These are phyloP conservation scores for Vespertilio murinus DNA, from an alignment of 2,797 vertebrate species.

Conservation along the genomic window DNA sequence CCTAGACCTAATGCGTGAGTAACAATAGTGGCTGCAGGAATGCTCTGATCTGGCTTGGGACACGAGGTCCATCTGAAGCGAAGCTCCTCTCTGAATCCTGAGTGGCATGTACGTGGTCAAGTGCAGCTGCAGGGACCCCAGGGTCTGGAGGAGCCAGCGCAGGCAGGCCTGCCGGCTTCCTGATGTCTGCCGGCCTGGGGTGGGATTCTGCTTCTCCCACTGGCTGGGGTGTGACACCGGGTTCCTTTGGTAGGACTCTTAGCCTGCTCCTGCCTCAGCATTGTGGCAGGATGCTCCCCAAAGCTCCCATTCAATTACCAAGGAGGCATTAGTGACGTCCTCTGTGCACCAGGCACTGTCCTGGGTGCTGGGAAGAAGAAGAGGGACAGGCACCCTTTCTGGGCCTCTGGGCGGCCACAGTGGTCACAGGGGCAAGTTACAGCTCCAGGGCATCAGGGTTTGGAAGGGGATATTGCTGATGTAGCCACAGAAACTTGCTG, in stretches of 20 bases:
- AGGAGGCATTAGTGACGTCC: not conserved
- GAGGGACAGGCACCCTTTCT: not conserved
- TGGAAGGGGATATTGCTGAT: not conserved
- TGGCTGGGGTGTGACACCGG: not conserved
- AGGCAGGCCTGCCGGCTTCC: not conserved
- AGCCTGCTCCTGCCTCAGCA: not conserved
- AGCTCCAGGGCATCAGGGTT: not conserved
- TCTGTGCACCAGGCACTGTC: not conserved
- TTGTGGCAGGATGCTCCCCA: not conserved
- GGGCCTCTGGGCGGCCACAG: not conserved
- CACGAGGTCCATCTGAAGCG: not conserved
- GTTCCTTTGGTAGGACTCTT: not conserved
- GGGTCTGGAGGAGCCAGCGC: not conserved
- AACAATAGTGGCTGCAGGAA: not conserved
- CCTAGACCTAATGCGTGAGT: not conserved
- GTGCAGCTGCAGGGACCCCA: not conserved
- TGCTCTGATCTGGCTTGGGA: not conserved
- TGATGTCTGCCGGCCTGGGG: not conserved
- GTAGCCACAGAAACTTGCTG: not conserved
- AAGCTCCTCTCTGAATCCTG: not conserved
- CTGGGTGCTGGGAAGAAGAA: not conserved
- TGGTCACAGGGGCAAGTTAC: not conserved
- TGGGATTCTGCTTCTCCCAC: not conserved
- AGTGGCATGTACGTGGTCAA: not conserved
- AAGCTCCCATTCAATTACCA: not conserved